Evolutionary conservation across 2,888 invertebrate genomes (phyloP).

Genomic region (Sesia apiformis): DNA sequence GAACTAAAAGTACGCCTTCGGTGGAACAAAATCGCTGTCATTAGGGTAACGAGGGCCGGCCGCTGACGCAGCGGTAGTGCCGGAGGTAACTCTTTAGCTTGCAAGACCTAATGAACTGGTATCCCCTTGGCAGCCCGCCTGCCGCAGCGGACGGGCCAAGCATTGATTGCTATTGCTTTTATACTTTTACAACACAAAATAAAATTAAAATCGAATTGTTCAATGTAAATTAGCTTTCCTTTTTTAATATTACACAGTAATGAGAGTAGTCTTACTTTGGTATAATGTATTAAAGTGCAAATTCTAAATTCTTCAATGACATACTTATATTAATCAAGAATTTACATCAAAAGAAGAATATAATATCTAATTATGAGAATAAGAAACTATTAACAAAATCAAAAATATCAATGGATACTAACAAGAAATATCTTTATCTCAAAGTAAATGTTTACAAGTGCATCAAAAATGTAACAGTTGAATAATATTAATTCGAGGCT

Average conservation of each 20-base stretch:
- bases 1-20: conserved; percentile 61
- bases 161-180: conserved; percentile 30
- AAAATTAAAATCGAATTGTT: conserved; percentile 15
- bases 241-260: too few species aligned
- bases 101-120: conserved; percentile 61
- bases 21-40: conserved; percentile 64
- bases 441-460: too few species aligned
- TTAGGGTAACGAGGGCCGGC: conserved; percentile 66
- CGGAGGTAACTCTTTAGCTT: conserved; percentile 51
- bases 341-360: too few species aligned
- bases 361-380: too few species aligned
- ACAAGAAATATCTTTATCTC: too few species aligned
- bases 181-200: conserved; percentile 25
- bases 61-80: conserved; percentile 56
- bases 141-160: conserved; percentile 11
- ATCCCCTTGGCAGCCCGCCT: conserved; percentile 41
- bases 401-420: too few species aligned
- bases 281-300: too few species aligned
- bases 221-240: too few species aligned
- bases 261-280: too few species aligned
- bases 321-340: too few species aligned
- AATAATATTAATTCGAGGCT: neutral
- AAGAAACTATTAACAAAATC: too few species aligned
- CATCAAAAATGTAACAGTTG: neutral
- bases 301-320: too few species aligned